phyloP scores from a whole-genome alignment of 1,140 invertebrate species.

The Pseudomyrmex sp. region DNA sequence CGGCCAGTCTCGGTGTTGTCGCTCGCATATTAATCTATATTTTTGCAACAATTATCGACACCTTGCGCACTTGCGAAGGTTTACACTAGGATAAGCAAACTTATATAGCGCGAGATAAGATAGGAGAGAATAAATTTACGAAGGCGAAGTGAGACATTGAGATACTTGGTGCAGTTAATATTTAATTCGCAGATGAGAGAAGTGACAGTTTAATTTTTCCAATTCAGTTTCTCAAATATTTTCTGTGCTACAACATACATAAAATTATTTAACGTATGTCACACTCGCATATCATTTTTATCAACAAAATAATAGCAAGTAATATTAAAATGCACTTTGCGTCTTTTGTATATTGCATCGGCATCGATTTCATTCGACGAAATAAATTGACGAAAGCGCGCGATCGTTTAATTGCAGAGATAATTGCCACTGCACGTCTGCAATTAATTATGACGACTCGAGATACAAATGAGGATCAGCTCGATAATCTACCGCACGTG shows the following conservation, averaged over 20 bases:
- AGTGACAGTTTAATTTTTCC: too few relatives aligned
- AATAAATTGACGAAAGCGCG: slow-evolving; percentile 41
- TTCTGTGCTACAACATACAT: too few relatives aligned
- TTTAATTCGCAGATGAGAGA: too few relatives aligned
- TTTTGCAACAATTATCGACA: neutral
- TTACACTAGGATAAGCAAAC: slow-evolving; percentile 26
- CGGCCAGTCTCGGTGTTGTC: neutral
- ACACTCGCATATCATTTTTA: too few relatives aligned
- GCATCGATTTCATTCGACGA: slow-evolving; percentile 33
- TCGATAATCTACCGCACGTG: slow-evolving; percentile 59
- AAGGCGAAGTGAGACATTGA: neutral
- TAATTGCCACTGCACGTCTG: slow-evolving; percentile 47
- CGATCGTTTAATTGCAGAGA: slow-evolving; percentile 68
- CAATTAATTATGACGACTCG: slow-evolving; percentile 68
- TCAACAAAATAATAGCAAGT: too few relatives aligned
- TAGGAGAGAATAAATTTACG: neutral
- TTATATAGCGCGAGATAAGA: slow-evolving; percentile 29
- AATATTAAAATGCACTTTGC: too few relatives aligned
- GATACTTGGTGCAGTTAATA: too few relatives aligned
- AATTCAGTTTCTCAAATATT: too few relatives aligned
- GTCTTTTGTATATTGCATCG: neutral
- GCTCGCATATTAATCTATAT: neutral
- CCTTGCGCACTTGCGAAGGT: neutral
- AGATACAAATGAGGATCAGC: slow-evolving; percentile 61
- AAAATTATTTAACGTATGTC: too few relatives aligned